These are phyloP conservation scores for Hypselothyrea guttata DNA, from an alignment of 2,888 invertebrate genomes.

Conservation along the genomic window DNA sequence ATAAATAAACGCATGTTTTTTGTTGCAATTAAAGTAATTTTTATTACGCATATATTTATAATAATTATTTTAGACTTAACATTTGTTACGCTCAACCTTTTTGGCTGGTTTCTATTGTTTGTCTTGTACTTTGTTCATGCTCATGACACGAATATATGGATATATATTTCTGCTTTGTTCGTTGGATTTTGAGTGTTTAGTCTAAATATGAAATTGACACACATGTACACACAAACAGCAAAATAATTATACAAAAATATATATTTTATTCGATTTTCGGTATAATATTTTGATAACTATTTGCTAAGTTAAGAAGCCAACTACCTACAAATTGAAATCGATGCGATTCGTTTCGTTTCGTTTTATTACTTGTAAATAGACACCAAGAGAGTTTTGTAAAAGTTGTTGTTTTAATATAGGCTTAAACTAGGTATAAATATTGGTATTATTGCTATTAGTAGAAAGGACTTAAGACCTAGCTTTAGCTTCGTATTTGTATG, in stretches of 20 bases:
- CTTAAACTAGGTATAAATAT: constrained; percentile 49
- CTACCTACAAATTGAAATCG: constrained; percentile 62
- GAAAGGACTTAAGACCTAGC: constrained; percentile 25
- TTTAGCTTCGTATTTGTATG: constrained; percentile 31
- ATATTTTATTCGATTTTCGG: constrained; percentile 16
- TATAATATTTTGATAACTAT: constrained; percentile 51
- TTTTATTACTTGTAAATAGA: constrained; percentile 67
- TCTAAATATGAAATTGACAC: constrained; percentile 44
- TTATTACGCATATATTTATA: constrained; percentile 26
- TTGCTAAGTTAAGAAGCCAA: constrained; percentile 63
- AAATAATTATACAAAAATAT: constrained; percentile 74
- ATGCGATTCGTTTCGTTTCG: constrained; percentile 41
- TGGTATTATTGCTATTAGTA: constrained; percentile 42
- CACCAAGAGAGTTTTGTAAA: constrained; percentile 77
- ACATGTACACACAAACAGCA: constrained; percentile 43
- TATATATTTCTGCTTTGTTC: constrained; percentile 13
- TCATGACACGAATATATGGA: constrained; percentile 62
- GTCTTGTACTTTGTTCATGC: constrained; percentile 79
- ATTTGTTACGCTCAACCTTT: constrained; percentile 36
- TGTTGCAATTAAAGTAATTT: constrained; percentile 6
- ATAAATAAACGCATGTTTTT: neutral
- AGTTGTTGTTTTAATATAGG: constrained; percentile 34
- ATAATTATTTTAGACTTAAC: constrained; percentile 35
- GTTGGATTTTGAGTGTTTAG: neutral
- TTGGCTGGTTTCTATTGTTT: constrained; percentile 63